These are phyloP conservation scores for Crossaster papposus DNA, from an alignment of 53 echinoderm and acorn worm species.

Conservation along the genomic window DNA sequence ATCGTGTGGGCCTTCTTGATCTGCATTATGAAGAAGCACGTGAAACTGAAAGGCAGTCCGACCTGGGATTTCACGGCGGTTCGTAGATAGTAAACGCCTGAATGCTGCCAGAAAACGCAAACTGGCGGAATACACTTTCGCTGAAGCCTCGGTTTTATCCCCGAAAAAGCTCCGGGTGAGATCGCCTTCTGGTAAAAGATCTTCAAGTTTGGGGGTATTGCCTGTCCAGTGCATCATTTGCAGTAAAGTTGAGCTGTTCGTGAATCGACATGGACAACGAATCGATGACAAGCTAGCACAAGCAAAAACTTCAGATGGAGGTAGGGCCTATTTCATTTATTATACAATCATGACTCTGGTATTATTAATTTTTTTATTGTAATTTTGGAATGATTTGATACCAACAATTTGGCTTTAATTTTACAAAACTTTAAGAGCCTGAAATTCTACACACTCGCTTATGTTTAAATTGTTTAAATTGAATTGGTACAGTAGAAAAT, in stretches of 20 bases:
- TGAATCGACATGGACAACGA: not conserved
- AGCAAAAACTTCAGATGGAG: slow-evolving; percentile 15
- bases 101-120: slow-evolving; percentile 3
- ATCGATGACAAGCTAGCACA: slow-evolving; percentile 8
- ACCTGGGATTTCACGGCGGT: no score
- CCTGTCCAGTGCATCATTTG: slow-evolving; percentile 18
- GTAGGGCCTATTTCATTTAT: slow-evolving; percentile 8
- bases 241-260: slow-evolving; percentile 11
- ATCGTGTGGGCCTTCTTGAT: no score
- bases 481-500: no score
- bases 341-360: no score
- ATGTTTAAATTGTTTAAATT: no score
- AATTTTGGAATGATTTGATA: no score
- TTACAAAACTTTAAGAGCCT: no score
- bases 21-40: no score
- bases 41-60: no score
- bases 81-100: not conserved
- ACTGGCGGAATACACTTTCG: not conserved
- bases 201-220: slow-evolving; percentile 6
- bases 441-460: no score
- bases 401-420: no score
- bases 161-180: not conserved
- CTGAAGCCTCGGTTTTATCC: not conserved
- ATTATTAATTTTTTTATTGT: no score
- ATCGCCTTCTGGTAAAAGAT: not conserved